Percentiles rank a stretch among this genome's conserved stretches.
Conservation (phyloP, 2,888 invertebrate species). For the Agrotis ipsilon region DNA sequence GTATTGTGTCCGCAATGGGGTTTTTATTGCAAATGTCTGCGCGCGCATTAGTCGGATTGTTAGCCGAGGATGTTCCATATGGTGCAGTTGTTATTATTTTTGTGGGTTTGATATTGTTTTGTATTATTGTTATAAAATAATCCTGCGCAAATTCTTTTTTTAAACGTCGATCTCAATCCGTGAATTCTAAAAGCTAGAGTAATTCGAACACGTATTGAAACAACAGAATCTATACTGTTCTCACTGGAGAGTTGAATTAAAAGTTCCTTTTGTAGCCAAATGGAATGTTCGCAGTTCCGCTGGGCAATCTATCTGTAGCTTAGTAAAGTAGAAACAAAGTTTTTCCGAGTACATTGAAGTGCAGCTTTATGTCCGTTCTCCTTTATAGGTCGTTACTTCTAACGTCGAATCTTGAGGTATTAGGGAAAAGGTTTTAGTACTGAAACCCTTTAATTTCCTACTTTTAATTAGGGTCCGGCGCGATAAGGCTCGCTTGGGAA, state of each 20-base stretch:
- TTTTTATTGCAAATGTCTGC: conserved; percentile 84
- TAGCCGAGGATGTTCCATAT: conserved; percentile 76
- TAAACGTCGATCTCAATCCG: not conserved
- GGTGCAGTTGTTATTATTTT: conserved; percentile 75
- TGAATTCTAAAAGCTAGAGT: not conserved
- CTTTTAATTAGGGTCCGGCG: conserved; percentile 61
- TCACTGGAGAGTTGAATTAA: conserved; percentile 38
- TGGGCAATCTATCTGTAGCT: conserved; percentile 31
- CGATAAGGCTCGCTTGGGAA: conserved; percentile 45
- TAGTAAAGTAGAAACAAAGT: conserved; percentile 30
- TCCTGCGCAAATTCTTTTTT: not conserved
- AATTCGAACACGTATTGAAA: conserved; percentile 23
- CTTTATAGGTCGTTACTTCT: conserved; percentile 49
- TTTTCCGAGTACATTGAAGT: conserved; percentile 13
- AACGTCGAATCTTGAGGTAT: conserved; percentile 50
- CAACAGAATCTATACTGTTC: conserved; percentile 20
- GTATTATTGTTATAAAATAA: conserved; percentile 37
- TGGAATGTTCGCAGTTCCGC: conserved; percentile 42
- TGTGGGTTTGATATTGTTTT: conserved; percentile 64
- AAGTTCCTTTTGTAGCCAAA: conserved; percentile 44
- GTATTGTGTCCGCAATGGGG: conserved; percentile 76
- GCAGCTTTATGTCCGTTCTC: conserved; percentile 26
- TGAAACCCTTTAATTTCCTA: conserved; percentile 56
- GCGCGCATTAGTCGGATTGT: conserved; percentile 81
- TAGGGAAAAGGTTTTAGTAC: conserved; percentile 53